Base-by-base conservation (phyloP, 2,797 vertebrate species). In the Rallus crepitans region DNA sequence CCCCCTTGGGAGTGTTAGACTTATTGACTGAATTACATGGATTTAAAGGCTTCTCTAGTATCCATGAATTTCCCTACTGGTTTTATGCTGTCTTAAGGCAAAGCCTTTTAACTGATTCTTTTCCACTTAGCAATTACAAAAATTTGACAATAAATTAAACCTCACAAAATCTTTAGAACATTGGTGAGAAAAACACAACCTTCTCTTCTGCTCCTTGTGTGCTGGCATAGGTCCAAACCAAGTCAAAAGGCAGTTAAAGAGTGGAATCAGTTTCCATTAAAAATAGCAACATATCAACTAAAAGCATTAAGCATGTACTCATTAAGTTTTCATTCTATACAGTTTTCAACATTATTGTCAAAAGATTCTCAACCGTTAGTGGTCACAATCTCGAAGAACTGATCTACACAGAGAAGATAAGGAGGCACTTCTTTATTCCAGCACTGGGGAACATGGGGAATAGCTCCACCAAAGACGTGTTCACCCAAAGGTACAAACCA, bases 21-120 rank as follows among this genome's bases (percentile, higher is more conserved):
- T 82, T 87, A 79, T 11, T 70, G 78, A 73, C 52, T 73, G 30
- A 24, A 92, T 87, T 90, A 90, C 56, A 56, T 15, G 53, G 73
- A 90, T 90, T 83, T 92, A 80, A 63, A 64, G 16, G 19, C 23
- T 95, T 92, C 39, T 65, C 60, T 87, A 31, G 27, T n/a, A 73
- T 40, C 81, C 35, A 24, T 33, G 9, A 64, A 60, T 89, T 90
- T 85, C 81, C 48, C 63, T 56, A 12, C 17, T 50, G 48, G 8
- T 40, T 90, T 95, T 73, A 9, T 39, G 16, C 35, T 92, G 60
- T 33, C 66, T 87, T 79, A 80, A 84, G 23, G 6, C 11, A 66
- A 88, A 93, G 19, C 5, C 31, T 87, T 93, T 89, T 79, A 95
- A 89, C 25, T 23, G 55, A 82, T 66, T 87, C 27, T 84, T 87